A percentile compares a stretch with the other conserved stretches of the same genome.
Evolutionary conservation across 2,113 vertebrate species (phyloP).

Genomic region (Hoplias malabaricus): DNA sequence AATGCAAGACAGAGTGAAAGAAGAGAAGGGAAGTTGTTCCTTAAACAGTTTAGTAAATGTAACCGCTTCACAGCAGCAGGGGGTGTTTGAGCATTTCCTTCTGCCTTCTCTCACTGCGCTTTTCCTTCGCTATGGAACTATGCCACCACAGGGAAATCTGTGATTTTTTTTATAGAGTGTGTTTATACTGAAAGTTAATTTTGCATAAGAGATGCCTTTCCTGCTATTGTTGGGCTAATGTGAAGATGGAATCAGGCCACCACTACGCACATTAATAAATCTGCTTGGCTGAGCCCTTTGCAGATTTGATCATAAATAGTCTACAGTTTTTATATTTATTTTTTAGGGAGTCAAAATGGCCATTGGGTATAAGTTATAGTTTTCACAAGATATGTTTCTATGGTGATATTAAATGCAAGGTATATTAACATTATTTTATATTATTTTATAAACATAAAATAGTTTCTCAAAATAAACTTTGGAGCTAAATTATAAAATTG

Average conservation of each 20-base stretch:
- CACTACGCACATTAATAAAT: too few species aligned
- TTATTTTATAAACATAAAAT: too few species aligned
- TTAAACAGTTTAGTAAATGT: neutral
- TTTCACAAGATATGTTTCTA: too few species aligned
- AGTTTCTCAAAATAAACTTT: too few species aligned
- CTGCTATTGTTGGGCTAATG: constrained; percentile 7
- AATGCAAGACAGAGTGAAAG: neutral
- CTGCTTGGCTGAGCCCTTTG: too few species aligned
- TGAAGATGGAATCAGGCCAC: neutral
- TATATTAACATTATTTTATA: too few species aligned
- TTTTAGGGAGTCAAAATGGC: too few species aligned
- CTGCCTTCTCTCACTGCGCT: neutral
- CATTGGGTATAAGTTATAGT: too few species aligned
- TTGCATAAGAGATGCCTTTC: constrained; percentile 13
- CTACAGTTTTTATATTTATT: too few species aligned
- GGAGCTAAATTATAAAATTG: too few species aligned
- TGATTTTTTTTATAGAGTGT: neutral
- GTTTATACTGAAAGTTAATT: neutral
- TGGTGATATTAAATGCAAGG: too few species aligned
- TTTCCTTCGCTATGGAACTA: neutral
- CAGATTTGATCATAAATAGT: too few species aligned
- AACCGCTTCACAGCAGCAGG: neutral
- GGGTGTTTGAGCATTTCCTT: neutral
- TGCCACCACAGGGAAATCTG: neutral
- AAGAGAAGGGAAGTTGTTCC: neutral